A percentile compares a stretch with the other conserved stretches of the same genome.
Conservation (phyloP, 2,113 vertebrate genomes). For the Ginglymostoma cirratum region DNA sequence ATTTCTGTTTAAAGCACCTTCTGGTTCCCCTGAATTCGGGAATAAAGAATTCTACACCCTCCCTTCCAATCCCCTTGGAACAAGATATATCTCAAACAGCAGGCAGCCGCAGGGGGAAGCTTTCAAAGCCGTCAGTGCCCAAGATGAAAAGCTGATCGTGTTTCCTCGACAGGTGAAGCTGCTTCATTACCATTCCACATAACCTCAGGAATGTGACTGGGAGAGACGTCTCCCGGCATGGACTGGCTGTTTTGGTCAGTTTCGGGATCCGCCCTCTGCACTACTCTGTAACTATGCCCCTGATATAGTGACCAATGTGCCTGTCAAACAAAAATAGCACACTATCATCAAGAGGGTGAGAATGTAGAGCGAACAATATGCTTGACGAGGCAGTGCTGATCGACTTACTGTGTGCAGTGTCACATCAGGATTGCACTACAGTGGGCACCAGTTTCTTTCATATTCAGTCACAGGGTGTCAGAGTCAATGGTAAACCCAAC, state of each 20-base stretch:
- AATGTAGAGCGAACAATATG: not conserved
- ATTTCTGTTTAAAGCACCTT: not conserved
- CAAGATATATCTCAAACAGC: not conserved
- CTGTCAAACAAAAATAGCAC: not conserved
- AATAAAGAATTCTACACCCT: not conserved
- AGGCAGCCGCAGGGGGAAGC: not conserved
- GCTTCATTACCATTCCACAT: not conserved
- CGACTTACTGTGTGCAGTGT: not conserved
- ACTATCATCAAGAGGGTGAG: not conserved
- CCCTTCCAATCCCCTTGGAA: not conserved
- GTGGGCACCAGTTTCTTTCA: not conserved
- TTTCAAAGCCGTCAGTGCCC: not conserved
- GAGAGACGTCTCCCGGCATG: not conserved
- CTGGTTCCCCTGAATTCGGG: not conserved
- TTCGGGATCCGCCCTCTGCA: not conserved
- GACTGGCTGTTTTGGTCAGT: not conserved
- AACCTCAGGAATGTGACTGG: not conserved
- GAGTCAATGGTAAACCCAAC: not conserved
- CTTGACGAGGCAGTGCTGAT: not conserved
- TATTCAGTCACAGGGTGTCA: not conserved
- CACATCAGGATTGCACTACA: not conserved
- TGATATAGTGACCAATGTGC: not conserved
- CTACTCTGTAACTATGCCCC: not conserved
- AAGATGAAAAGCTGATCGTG: slow-evolving; percentile 15
- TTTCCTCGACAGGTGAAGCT: slow-evolving; percentile 11